These are phyloP conservation scores for Sarcophaga rosellei DNA, from an alignment of 2,888 invertebrate genomes.

Conservation along the genomic window DNA sequence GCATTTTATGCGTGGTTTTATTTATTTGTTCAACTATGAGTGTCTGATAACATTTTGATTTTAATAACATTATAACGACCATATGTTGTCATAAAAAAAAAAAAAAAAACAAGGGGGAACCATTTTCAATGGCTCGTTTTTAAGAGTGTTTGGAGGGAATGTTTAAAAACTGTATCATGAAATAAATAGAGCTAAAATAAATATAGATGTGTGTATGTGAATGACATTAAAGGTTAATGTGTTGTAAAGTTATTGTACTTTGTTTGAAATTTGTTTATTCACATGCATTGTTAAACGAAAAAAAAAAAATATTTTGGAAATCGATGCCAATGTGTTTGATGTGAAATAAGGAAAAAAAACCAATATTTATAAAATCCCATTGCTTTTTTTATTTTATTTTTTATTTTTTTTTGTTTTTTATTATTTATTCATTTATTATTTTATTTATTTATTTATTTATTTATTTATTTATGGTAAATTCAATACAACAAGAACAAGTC, in stretches of 20 bases:
- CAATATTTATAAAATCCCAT: too few species aligned
- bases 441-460: too few species aligned
- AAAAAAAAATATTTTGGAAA: too few species aligned
- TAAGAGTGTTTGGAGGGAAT: neutral
- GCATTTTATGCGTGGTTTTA: constrained; percentile 21
- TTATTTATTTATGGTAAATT: too few species aligned
- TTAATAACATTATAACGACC: constrained; percentile 43
- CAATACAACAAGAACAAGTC: too few species aligned
- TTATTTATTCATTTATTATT: too few species aligned
- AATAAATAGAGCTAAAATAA: neutral
- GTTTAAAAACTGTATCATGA: neutral
- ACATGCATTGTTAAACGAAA: too few species aligned
- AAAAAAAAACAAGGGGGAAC: neutral
- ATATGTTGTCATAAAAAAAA: constrained; percentile 1
- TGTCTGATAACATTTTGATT: constrained; percentile 40
- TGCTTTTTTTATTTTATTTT: too few species aligned
- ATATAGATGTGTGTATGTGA: neutral
- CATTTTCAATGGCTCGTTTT: neutral
- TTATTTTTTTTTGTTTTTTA: too few species aligned
- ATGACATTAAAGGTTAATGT: neutral
- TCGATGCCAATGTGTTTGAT: too few species aligned
- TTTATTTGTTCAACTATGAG: constrained; percentile 36
- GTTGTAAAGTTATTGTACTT: neutral
- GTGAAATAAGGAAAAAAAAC: too few species aligned
- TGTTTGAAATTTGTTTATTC: too few species aligned